phyloP scores from a whole-genome alignment of 2,113 vertebrate genomes.

The Scortum barcoo region DNA sequence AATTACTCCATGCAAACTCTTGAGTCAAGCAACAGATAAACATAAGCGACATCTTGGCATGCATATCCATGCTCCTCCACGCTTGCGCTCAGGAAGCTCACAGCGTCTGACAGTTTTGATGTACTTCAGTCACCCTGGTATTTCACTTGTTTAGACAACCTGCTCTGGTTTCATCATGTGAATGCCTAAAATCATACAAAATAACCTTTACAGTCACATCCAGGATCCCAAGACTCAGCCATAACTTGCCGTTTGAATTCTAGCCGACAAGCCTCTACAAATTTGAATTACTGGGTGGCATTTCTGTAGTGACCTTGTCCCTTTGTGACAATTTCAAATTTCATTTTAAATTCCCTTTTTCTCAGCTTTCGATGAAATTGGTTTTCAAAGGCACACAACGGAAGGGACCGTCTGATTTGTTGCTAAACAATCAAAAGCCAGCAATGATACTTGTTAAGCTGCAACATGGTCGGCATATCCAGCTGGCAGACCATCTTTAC shows the following conservation, averaged over 20 bases:
- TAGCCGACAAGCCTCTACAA: constrained; percentile 14
- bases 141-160: constrained; percentile 47
- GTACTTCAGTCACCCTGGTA: constrained; percentile 46
- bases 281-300: constrained; percentile 28
- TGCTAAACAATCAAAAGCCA: constrained; percentile 44
- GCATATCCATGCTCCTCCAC: background rate
- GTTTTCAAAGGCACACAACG: constrained; percentile 17
- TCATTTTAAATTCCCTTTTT: constrained; percentile 46
- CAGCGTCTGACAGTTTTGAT: constrained; percentile 32
- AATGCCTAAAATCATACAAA: constrained; percentile 31
- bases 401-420: constrained; percentile 11
- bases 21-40: constrained; percentile 29
- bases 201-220: constrained; percentile 21
- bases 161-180: constrained; percentile 34
- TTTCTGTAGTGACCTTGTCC: constrained; percentile 29
- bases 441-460: constrained; percentile 48
- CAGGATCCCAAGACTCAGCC: constrained; percentile 26
- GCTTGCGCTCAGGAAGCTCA: background rate
- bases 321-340: constrained; percentile 27
- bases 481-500: constrained; percentile 48
- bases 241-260: constrained; percentile 39
- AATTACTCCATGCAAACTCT: constrained; percentile 28
- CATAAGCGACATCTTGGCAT: constrained; percentile 29
- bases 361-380: constrained; percentile 24
- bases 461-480: constrained; percentile 37